Evolutionary conservation across 1,140 invertebrate genomes (phyloP).

Genomic region (Papilio dardanus): DNA sequence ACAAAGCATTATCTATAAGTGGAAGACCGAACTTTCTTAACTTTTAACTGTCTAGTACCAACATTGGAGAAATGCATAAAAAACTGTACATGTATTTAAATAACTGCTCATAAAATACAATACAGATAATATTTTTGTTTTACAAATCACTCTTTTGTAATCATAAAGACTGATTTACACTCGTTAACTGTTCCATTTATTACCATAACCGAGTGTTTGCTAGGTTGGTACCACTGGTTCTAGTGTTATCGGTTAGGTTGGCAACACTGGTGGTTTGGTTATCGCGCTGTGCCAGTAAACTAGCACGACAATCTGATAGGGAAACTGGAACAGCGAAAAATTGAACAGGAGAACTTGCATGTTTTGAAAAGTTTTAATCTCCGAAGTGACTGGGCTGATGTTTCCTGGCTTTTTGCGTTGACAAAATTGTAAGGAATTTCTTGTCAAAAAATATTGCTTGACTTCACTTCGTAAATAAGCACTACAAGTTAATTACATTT

Average conservation of each 20-base stretch:
- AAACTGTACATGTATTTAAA: neutral
- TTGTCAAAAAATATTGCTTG: too few species aligned
- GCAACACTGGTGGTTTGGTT: conserved; percentile 51
- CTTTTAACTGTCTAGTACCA: too few species aligned
- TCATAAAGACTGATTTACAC: conserved; percentile 17
- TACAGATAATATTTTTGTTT: neutral
- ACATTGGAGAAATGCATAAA: too few species aligned
- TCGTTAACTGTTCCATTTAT: conserved; percentile 31
- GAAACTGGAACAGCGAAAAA: conserved; percentile 59
- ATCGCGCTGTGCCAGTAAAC: conserved; percentile 46
- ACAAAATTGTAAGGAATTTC: too few species aligned
- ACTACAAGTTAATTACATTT: too few species aligned
- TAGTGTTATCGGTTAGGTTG: conserved; percentile 48
- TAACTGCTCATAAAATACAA: neutral
- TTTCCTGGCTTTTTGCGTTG: too few species aligned
- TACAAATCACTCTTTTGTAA: neutral
- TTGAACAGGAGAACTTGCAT: conserved; percentile 40
- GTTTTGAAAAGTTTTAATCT: too few species aligned
- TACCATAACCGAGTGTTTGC: conserved; percentile 1
- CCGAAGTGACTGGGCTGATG: too few species aligned
- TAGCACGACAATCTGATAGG: conserved; percentile 44
- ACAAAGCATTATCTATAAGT: too few species aligned
- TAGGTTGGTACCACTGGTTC: conserved; percentile 42
- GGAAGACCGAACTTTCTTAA: too few species aligned
- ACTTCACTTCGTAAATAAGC: too few species aligned